phyloP scores from a whole-genome alignment of 2,113 vertebrate genomes.

The Pelmatolapia mariae region DNA sequence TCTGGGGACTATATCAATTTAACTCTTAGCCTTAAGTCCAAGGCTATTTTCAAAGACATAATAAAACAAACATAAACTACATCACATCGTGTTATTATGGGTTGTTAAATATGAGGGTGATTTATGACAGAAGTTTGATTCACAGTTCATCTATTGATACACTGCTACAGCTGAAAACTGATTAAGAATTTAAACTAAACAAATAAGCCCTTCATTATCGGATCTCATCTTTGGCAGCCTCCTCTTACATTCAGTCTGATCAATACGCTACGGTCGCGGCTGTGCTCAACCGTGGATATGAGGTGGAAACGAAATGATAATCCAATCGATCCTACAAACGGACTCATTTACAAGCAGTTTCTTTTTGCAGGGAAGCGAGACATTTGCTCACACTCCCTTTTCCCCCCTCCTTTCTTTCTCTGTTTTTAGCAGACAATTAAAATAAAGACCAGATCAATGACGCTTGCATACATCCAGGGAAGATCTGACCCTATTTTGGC shows the following conservation, averaged over 20 bases:
- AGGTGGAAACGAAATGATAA: slow-evolving; percentile 56
- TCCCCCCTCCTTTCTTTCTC: not conserved
- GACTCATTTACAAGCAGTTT: slow-evolving; percentile 57
- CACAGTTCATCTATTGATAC: slow-evolving; percentile 3
- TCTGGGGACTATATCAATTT: not conserved
- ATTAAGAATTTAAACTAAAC: slow-evolving; percentile 48
- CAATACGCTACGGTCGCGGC: slow-evolving; percentile 39
- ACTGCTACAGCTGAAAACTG: not conserved
- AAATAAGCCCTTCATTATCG: slow-evolving; percentile 54
- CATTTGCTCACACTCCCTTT: not conserved
- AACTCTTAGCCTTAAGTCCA: not conserved
- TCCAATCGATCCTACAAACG: slow-evolving; percentile 54
- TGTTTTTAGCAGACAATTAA: not conserved
- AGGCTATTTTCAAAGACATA: not conserved
- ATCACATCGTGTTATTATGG: not conserved
- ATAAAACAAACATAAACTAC: not conserved
- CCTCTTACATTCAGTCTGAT: slow-evolving; percentile 44
- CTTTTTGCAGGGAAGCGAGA: slow-evolving; percentile 19
- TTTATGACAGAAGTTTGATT: not conserved
- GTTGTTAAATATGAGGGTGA: not conserved
- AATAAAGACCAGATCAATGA: not conserved
- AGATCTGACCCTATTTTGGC: not conserved
- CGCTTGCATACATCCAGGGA: not conserved
- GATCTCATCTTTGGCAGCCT: slow-evolving; percentile 44
- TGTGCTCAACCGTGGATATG: slow-evolving; percentile 51